Evolutionary conservation across 2,797 vertebrate species (phyloP), one percentile per base, ranked within the genome.

Genomic region (Phrynocephalus forsythii): DNA sequence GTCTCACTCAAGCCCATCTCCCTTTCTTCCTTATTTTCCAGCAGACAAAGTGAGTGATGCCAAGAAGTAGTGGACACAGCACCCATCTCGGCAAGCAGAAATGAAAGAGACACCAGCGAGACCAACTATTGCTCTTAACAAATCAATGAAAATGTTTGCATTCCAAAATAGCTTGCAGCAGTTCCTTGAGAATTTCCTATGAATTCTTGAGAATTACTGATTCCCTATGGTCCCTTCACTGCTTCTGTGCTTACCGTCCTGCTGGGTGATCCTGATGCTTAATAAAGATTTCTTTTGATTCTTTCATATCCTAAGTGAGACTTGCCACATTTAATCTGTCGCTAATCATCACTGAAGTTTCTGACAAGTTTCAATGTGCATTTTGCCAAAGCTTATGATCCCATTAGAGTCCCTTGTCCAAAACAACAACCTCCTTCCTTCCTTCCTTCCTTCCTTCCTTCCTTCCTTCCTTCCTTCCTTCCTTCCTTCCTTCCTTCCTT

Each of bases 11-110:
- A 63, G 5, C 48, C 22, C 2, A 5, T 20, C 9, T 77, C 89
- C 5, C n/a, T 90, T 79, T 79, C 87, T 48, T 89, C 77, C 85
- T 89, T n/a, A 0, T 77, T 2, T 63, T 69, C 4, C 0, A 90
- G 73, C 33, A 96, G 95, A 90, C 20, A 95, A 92, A 86, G 5
- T 20, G 2, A 56, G 66, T 26, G 83, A 82, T 18, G 86, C 83
- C n/a, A 94, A 95, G 56, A 81, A 92, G 90, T 6, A 78, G 26
- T 85, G 87, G 60, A 86, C 7, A 86, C 7, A 71, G 26, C 71
- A 73, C 83, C 22, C 28, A n/a, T 78, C n/a, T 80, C 73, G 22
- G 28, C 63, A 38, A 13, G 52, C 84, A 67, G 8, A 24, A 90
- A 93, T 72, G 83, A 5, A n/a, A 81, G 80, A 69, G 30, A 52